Evolutionary conservation across 2,113 vertebrate genomes (phyloP).

Genomic region (Corythoichthys haematopterus): DNA sequence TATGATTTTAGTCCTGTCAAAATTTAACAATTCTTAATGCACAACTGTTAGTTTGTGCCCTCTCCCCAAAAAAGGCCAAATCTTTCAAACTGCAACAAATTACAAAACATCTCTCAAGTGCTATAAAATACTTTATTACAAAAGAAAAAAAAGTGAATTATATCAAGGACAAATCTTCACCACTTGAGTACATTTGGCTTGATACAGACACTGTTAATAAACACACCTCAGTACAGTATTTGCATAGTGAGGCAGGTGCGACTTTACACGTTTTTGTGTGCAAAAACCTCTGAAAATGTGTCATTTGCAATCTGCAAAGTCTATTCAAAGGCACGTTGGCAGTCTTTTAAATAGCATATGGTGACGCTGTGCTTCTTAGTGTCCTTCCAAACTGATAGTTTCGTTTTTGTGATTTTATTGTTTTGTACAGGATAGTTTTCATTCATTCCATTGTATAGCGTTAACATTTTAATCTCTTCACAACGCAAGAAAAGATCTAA

Average conservation of each 20-base stretch:
- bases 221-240: slow-evolving; percentile 12
- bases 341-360: slow-evolving; percentile 17
- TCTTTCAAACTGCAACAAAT: background rate
- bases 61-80: background rate
- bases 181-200: slow-evolving; percentile 33
- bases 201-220: slow-evolving; percentile 14
- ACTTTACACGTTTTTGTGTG: slow-evolving; percentile 21
- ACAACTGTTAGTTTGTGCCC: too few relatives aligned
- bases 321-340: slow-evolving; percentile 58
- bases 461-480: slow-evolving; percentile 26
- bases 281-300: slow-evolving; percentile 33
- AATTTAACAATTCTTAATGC: too few relatives aligned
- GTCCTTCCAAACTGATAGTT: background rate
- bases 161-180: background rate
- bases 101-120: slow-evolving; percentile 37
- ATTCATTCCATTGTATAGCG: background rate
- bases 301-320: slow-evolving; percentile 36
- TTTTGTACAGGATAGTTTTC: background rate
- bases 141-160: slow-evolving; percentile 38
- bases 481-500: slow-evolving; percentile 10
- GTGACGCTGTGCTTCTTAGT: background rate
- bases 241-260: slow-evolving; percentile 43
- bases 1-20: too few relatives aligned
- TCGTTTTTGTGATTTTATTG: background rate
- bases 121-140: slow-evolving; percentile 76